Conservation (phyloP, 2,797 vertebrate genomes). For the Helostoma temminkii region DNA sequence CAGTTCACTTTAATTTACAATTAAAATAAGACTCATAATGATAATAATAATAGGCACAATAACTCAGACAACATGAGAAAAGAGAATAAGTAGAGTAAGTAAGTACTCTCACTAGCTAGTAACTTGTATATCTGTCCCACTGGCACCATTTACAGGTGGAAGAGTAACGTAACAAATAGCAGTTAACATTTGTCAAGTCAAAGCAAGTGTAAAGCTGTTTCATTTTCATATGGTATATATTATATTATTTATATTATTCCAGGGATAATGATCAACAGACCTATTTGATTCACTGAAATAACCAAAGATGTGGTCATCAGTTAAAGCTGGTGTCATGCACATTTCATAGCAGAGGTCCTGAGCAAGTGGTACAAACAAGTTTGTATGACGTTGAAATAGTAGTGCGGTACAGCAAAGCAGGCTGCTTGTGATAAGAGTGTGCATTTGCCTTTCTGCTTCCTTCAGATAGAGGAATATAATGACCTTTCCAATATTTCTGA, state of each 20-base stretch:
- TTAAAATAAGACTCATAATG: background rate
- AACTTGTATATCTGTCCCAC: background rate
- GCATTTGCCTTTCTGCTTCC: background rate
- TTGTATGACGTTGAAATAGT: background rate
- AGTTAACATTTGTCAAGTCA: background rate
- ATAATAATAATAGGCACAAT: too few species aligned
- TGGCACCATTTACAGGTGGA: background rate
- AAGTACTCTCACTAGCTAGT: too few species aligned
- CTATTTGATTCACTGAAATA: too few species aligned
- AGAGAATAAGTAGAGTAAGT: too few species aligned
- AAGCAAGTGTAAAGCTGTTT: background rate
- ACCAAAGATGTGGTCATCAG: too few species aligned
- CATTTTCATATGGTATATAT: too few species aligned
- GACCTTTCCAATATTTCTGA: constrained; percentile 37
- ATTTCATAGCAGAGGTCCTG: background rate
- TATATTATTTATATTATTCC: too few species aligned
- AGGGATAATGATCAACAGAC: too few species aligned
- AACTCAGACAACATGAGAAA: too few species aligned
- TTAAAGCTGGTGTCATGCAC: background rate
- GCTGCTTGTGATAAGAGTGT: background rate
- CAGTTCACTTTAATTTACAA: background rate
- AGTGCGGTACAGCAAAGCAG: background rate
- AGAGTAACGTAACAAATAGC: too few species aligned
- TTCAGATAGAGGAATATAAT: background rate
- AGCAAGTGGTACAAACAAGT: background rate